Conservation (phyloP, 2,797 vertebrate species). For the Hoplostethus mediterraneus region DNA sequence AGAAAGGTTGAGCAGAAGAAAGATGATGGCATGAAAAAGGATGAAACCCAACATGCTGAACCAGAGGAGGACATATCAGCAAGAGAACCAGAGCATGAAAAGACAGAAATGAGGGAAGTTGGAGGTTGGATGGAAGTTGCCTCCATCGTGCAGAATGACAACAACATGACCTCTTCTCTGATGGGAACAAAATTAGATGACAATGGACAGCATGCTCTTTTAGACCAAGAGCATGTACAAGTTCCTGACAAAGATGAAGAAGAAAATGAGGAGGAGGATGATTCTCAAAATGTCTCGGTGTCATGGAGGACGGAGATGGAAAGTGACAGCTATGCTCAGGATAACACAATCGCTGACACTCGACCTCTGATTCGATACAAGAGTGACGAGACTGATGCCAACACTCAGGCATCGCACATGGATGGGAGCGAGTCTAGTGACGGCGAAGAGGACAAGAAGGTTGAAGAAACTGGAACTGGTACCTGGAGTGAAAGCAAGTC, state of each 20-base stretch:
- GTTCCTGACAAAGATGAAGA: slow-evolving; percentile 45
- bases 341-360: slow-evolving; percentile 86
- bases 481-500: slow-evolving; percentile 70
- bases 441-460: slow-evolving; percentile 75
- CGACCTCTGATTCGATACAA: slow-evolving; percentile 85
- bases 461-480: slow-evolving; percentile 41
- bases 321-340: slow-evolving; percentile 83
- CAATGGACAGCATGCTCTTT: not conserved
- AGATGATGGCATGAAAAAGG: slow-evolving; percentile 10
- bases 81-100: slow-evolving; percentile 39
- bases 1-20: slow-evolving; percentile 53
- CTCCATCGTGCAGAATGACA: not conserved
- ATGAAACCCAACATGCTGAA: slow-evolving; percentile 64
- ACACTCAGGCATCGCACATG: slow-evolving; percentile 72
- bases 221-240: slow-evolving; percentile 22
- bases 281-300: slow-evolving; percentile 80
- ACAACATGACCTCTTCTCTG: not conserved
- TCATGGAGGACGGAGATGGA: slow-evolving; percentile 83
- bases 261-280: slow-evolving; percentile 69
- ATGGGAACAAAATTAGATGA: slow-evolving; percentile 17
- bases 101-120: slow-evolving; percentile 6
- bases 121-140: not conserved
- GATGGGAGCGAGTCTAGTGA: slow-evolving; percentile 78
- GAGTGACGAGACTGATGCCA: slow-evolving; percentile 81
- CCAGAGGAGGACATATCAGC: slow-evolving; percentile 75